Percentiles rank a stretch among this genome's conserved stretches.
Evolutionary conservation across 1,140 invertebrate species (phyloP).

Genomic region (Micrasema longulum): DNA sequence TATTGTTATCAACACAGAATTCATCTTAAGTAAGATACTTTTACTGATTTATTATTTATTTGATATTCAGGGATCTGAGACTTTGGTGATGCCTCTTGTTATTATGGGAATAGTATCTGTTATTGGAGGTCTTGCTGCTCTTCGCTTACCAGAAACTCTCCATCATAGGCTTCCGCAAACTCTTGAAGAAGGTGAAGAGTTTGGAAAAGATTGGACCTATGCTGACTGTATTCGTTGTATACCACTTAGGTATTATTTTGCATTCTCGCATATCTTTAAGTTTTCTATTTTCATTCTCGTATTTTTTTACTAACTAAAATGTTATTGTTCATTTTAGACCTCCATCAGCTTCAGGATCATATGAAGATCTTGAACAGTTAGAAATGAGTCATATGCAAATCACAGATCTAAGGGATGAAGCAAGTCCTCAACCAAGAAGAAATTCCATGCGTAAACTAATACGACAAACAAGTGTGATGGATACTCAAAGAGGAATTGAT

Average conservation of each 20-base stretch:
- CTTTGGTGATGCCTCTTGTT: slow-evolving; percentile 82
- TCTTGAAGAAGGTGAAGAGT: slow-evolving; percentile 87
- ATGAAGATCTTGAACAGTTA: slow-evolving; percentile 73
- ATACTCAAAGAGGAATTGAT: slow-evolving; percentile 80
- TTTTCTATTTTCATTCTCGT: too few species aligned
- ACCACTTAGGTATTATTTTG: slow-evolving; percentile 59
- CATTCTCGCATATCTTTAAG: background rate
- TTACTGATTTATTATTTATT: too few species aligned
- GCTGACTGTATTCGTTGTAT: slow-evolving; percentile 78
- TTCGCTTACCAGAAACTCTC: slow-evolving; percentile 84
- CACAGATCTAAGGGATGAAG: slow-evolving; percentile 58
- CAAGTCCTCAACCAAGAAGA: slow-evolving; percentile 65
- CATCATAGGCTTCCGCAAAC: slow-evolving; percentile 85
- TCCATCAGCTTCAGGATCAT: slow-evolving; percentile 63
- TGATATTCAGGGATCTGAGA: slow-evolving; percentile 85
- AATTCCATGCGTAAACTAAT: slow-evolving; percentile 75
- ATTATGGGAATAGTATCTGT: slow-evolving; percentile 85
- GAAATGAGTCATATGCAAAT: slow-evolving; percentile 64
- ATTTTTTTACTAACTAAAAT: too few species aligned
- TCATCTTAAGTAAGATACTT: too few species aligned
- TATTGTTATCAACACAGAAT: too few species aligned
- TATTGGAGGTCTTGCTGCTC: slow-evolving; percentile 80
- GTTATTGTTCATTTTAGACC: too few species aligned
- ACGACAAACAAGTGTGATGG: slow-evolving; percentile 80
- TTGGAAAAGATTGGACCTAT: slow-evolving; percentile 85